Percentiles rank a stretch among this genome's conserved stretches.
Conservation (phyloP, 2,113 vertebrate genomes). For the Mirza zaza region DNA sequence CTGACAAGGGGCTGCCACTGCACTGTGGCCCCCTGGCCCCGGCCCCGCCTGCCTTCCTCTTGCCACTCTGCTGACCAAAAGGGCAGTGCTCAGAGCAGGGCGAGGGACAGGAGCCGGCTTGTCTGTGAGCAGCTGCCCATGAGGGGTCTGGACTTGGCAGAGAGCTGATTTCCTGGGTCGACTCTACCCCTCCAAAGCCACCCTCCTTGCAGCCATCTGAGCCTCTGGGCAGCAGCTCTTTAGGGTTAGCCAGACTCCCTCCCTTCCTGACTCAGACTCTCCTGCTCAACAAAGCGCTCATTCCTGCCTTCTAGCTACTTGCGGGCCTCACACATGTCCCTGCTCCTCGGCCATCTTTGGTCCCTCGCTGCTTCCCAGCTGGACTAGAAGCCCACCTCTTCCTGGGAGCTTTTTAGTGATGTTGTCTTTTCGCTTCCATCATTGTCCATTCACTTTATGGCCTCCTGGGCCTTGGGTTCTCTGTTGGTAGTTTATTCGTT, state of each 20-base stretch:
- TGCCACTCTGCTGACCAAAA: not conserved
- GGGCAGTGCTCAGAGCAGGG: not conserved
- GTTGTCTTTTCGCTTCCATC: not conserved
- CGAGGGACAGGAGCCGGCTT: not conserved
- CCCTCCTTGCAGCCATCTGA: not conserved
- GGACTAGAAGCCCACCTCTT: not conserved
- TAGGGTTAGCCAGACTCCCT: not conserved
- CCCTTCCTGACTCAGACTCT: not conserved
- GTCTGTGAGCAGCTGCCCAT: not conserved
- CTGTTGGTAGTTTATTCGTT: not conserved
- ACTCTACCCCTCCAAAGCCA: not conserved
- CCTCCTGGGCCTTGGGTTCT: not conserved
- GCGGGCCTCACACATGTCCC: not conserved
- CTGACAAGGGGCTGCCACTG: not conserved
- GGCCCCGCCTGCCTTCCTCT: not conserved
- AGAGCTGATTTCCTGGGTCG: not conserved
- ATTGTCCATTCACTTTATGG: not conserved
- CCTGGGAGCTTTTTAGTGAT: slow-evolving; percentile 1
- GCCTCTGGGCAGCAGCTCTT: not conserved
- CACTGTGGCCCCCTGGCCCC: not conserved
- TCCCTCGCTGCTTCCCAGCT: not conserved
- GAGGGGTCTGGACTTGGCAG: not conserved
- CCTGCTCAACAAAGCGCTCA: not conserved
- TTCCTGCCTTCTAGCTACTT: not conserved
- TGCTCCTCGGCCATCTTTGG: not conserved